phyloP scores from a whole-genome alignment of 2,888 invertebrate genomes.

The Rhingia campestris region DNA sequence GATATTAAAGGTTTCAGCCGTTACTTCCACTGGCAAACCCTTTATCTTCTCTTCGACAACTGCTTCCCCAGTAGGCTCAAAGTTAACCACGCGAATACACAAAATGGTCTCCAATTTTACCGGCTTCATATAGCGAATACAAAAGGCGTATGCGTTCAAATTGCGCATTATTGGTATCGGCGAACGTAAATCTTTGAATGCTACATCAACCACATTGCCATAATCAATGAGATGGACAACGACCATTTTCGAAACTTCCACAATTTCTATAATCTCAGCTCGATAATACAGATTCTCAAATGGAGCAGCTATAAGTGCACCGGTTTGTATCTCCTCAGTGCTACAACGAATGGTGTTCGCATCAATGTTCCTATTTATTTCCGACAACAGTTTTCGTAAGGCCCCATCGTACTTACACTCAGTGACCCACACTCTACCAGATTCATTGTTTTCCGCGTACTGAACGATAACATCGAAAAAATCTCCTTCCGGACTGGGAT shows the following conservation, averaged over 20 bases:
- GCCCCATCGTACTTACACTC: conserved; percentile 74
- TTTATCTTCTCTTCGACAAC: conserved; percentile 69
- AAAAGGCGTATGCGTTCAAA: conserved; percentile 76
- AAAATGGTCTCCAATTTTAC: conserved; percentile 75
- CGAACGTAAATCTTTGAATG: conserved; percentile 70
- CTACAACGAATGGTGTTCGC: conserved; percentile 50
- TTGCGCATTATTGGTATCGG: conserved; percentile 77
- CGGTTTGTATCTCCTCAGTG: conserved; percentile 67
- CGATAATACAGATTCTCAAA: conserved; percentile 75
- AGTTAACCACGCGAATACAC: conserved; percentile 65
- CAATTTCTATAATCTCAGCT: conserved; percentile 70
- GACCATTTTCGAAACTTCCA: conserved; percentile 47
- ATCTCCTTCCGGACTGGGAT: conserved; percentile 56
- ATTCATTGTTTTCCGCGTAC: conserved; percentile 65
- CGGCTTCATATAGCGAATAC: conserved; percentile 60
- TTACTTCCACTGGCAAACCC: conserved; percentile 60
- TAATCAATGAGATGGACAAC: conserved; percentile 76
- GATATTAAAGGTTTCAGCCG: conserved; percentile 52
- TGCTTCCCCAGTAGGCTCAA: conserved; percentile 57
- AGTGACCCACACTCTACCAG: conserved; percentile 75
- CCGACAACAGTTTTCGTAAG: conserved; percentile 73
- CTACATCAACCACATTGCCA: conserved; percentile 75
- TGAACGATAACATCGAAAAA: conserved; percentile 76
- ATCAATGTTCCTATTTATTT: conserved; percentile 75
- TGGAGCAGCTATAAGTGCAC: conserved; percentile 75